Conservation (phyloP, 2,888 invertebrate genomes). For the Tiliacea citrago region DNA sequence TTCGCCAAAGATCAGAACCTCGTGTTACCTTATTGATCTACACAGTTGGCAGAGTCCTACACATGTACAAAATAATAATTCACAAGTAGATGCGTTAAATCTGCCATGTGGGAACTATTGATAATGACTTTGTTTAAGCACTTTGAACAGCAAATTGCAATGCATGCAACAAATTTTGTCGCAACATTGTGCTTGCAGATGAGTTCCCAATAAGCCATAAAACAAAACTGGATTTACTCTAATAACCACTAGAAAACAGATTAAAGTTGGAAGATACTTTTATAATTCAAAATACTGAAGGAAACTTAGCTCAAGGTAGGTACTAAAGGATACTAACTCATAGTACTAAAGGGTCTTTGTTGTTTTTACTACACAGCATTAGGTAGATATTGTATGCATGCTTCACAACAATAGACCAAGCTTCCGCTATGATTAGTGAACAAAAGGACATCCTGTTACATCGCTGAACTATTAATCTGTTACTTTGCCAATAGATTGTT, state of each 20-base stretch:
- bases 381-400: not conserved
- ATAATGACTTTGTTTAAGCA: not conserved
- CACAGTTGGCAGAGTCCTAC: not conserved
- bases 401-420: constrained; percentile 37
- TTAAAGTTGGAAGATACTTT: not conserved
- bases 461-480: constrained; percentile 15
- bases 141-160: not conserved
- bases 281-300: not conserved
- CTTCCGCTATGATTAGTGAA: constrained; percentile 32
- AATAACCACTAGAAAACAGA: not conserved
- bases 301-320: not conserved
- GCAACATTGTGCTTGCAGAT: not conserved
- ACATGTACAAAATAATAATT: constrained; percentile 6
- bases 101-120: not conserved
- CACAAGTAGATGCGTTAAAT: not conserved
- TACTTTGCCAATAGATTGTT: constrained; percentile 3
- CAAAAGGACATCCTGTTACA: constrained; percentile 54
- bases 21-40: too few species aligned
- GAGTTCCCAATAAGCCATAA: not conserved
- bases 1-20: not conserved
- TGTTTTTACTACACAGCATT: constrained; percentile 9
- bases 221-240: not conserved
- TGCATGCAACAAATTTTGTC: constrained; percentile 6
- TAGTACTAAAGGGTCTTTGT: constrained; percentile 2
- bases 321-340: not conserved